Percentiles rank a stretch among this genome's conserved stretches.
phyloP scores from a whole-genome alignment of 2,113 vertebrate genomes.

The Esox niger region DNA sequence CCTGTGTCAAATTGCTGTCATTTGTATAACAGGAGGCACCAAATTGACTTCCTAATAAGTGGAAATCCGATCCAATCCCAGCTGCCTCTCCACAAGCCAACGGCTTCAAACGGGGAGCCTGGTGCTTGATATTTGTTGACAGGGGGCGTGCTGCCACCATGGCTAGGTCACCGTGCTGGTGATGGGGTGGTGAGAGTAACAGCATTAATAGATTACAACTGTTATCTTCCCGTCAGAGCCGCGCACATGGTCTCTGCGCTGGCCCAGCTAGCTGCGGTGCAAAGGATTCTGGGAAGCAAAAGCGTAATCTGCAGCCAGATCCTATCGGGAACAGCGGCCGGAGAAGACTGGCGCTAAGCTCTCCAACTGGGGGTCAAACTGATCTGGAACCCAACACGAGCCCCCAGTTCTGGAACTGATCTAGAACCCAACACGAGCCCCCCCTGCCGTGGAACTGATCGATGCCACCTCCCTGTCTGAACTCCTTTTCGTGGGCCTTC shows the following conservation, averaged over 20 bases:
- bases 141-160: too few relatives aligned
- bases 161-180: not conserved
- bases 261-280: not conserved
- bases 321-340: not conserved
- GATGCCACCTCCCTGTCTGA: not conserved
- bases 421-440: not conserved
- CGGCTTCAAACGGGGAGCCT: too few relatives aligned
- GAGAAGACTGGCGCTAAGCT: slow-evolving; percentile 20
- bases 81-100: not conserved
- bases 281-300: not conserved
- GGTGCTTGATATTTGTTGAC: too few relatives aligned
- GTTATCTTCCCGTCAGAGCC: not conserved
- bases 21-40: too few relatives aligned
- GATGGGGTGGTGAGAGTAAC: not conserved
- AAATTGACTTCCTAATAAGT: too few relatives aligned
- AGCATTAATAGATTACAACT: slow-evolving; percentile 1
- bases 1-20: too few relatives aligned
- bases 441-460: not conserved
- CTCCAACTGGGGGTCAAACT: slow-evolving; percentile 29
- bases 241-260: not conserved
- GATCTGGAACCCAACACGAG: not conserved
- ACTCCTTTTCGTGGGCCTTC: not conserved
- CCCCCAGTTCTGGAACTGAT: not conserved
- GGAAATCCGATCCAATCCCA: too few relatives aligned
- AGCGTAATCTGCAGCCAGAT: not conserved